Evolutionary conservation across 1,140 invertebrate genomes (phyloP).

Genomic region (Drosophila oshimai): DNA sequence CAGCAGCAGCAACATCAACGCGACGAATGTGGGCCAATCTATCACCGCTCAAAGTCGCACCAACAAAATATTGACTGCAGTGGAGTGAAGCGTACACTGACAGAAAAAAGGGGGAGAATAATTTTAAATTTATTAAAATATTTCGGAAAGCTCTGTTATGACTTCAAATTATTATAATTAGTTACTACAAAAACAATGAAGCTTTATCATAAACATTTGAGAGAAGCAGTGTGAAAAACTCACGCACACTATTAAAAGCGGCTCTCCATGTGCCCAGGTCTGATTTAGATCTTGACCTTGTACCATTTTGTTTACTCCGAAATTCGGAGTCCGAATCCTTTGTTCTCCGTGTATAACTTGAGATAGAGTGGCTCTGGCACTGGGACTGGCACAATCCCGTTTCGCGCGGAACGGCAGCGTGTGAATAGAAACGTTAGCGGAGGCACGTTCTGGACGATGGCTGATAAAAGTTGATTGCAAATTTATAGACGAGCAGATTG

Average conservation of each 20-base stretch:
- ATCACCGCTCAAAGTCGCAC: slow-evolving; percentile 67
- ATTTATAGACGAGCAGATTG: slow-evolving; percentile 77
- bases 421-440: slow-evolving; percentile 79
- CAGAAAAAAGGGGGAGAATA: not conserved
- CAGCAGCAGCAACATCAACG: slow-evolving; percentile 8
- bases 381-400: slow-evolving; percentile 39
- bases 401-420: slow-evolving; percentile 46
- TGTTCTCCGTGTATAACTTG: not conserved
- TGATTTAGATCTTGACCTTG: too few relatives aligned
- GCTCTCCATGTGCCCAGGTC: too few relatives aligned
- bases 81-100: not conserved
- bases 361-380: slow-evolving; percentile 26
- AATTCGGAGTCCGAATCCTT: too few relatives aligned
- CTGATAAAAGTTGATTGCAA: slow-evolving; percentile 81
- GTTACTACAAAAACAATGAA: too few relatives aligned
- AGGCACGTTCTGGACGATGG: slow-evolving; percentile 67
- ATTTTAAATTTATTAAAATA: not conserved
- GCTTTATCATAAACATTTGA: too few relatives aligned
- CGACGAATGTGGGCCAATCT: slow-evolving; percentile 79
- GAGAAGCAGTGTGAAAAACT: too few relatives aligned
- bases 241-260: too few relatives aligned
- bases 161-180: too few relatives aligned
- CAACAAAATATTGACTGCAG: slow-evolving; percentile 36
- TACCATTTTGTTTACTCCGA: too few relatives aligned
- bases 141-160: too few relatives aligned